These are phyloP conservation scores for Malthinus flaveolus DNA, from an alignment of 2,888 invertebrate genomes.

Conservation along the genomic window DNA sequence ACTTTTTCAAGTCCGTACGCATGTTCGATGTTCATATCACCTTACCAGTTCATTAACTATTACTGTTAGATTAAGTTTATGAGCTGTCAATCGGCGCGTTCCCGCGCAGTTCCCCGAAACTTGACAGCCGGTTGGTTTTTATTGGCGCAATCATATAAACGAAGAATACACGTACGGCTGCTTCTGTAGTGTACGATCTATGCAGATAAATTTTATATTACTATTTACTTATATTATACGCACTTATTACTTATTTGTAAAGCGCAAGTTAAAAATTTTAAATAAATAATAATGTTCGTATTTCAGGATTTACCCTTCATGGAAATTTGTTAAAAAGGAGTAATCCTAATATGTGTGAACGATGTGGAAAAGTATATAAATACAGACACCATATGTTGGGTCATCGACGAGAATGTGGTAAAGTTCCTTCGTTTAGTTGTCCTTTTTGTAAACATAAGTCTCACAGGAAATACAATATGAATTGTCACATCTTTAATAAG, in stretches of 20 bases:
- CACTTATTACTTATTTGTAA: background rate
- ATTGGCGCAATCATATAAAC: too few species aligned
- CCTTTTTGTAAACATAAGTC: constrained; percentile 16
- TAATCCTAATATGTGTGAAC: constrained; percentile 22
- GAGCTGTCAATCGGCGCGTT: too few species aligned
- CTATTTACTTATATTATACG: background rate
- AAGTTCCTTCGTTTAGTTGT: constrained; percentile 6
- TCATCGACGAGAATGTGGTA: constrained; percentile 47
- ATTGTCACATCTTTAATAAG: constrained; percentile 13
- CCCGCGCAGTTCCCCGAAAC: too few species aligned
- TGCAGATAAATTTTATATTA: too few species aligned
- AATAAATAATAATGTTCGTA: background rate
- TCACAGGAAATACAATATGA: constrained; percentile 17
- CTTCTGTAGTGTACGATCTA: too few species aligned
- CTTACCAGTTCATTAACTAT: too few species aligned
- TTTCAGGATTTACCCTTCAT: background rate
- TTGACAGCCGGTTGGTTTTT: too few species aligned
- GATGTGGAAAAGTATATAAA: constrained; percentile 60
- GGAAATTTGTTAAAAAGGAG: background rate
- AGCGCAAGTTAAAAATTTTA: background rate
- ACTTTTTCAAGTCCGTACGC: too few species aligned
- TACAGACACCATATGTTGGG: constrained; percentile 59
- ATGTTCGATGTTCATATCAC: too few species aligned
- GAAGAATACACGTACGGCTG: too few species aligned
- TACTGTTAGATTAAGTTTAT: too few species aligned